These are phyloP conservation scores for Hylaeus anthracinus DNA, from an alignment of 1,140 invertebrate species.

Conservation along the genomic window DNA sequence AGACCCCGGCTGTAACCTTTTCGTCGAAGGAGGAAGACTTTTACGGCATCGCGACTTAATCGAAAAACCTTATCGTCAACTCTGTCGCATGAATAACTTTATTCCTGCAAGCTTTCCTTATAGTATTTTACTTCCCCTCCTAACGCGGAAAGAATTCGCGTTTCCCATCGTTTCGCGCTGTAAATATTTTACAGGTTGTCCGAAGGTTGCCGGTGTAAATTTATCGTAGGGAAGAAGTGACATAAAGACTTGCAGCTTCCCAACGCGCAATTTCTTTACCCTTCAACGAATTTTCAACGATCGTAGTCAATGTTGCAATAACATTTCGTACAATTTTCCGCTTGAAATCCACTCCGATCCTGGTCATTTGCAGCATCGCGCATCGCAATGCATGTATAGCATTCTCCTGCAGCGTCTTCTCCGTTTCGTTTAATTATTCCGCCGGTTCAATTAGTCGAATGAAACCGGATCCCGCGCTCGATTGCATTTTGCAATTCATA, in stretches of 20 bases:
- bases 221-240: background rate
- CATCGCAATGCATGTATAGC: background rate
- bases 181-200: conserved; percentile 14
- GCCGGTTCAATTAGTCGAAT: conserved; percentile 31
- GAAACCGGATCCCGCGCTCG: conserved; percentile 2
- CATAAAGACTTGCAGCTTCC: no score
- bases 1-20: conserved; percentile 14
- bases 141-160: background rate
- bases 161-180: background rate
- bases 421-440: background rate
- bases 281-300: no score
- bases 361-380: background rate
- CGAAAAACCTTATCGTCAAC: conserved; percentile 46
- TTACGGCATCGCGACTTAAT: conserved; percentile 36
- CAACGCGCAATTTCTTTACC: background rate
- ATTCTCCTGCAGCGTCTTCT: background rate
- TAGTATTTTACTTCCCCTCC: background rate
- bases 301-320: no score
- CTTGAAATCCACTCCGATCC: no score
- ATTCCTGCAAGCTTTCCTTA: background rate
- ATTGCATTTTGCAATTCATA: conserved; percentile 38
- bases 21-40: conserved; percentile 18
- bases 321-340: no score
- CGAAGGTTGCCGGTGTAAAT: conserved; percentile 5
- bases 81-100: conserved; percentile 44